Evolutionary conservation across 1,140 invertebrate species (phyloP).

Genomic region (Leptopilina boulardi): DNA sequence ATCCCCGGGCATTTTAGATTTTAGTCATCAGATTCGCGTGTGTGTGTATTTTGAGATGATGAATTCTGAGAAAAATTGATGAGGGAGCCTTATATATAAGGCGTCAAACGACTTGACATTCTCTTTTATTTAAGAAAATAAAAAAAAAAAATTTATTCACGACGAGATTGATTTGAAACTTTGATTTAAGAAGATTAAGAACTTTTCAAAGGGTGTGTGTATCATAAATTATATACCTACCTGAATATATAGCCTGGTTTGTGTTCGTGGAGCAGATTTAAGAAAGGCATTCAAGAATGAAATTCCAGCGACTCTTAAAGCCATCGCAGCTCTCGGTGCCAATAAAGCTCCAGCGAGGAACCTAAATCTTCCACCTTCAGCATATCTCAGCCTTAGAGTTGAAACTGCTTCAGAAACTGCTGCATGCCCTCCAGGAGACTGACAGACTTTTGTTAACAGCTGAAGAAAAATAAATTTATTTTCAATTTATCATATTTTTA

Average conservation of each 20-base stretch:
- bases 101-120: not conserved
- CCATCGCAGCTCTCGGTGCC: slow-evolving; percentile 80
- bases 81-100: too few relatives aligned
- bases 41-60: too few relatives aligned
- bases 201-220: slow-evolving; percentile 20
- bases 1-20: not conserved
- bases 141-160: slow-evolving; percentile 2
- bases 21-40: slow-evolving; percentile 33
- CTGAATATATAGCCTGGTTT: slow-evolving; percentile 91
- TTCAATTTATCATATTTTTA: not conserved
- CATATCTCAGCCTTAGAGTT: slow-evolving; percentile 90
- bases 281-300: slow-evolving; percentile 91
- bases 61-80: not conserved
- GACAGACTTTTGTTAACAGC: slow-evolving; percentile 86
- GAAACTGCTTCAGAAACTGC: slow-evolving; percentile 93
- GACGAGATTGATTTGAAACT: slow-evolving; percentile 13
- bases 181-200: slow-evolving; percentile 29
- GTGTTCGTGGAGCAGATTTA: slow-evolving; percentile 83
- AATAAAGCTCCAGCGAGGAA: slow-evolving; percentile 92
- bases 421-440: slow-evolving; percentile 84
- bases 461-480: slow-evolving; percentile 72
- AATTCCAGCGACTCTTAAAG: slow-evolving; percentile 88
- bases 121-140: not conserved
- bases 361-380: slow-evolving; percentile 93
- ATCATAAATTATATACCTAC: slow-evolving; percentile 72